A percentile compares a stretch with the other conserved stretches of the same genome.
These are phyloP conservation scores for Dastarcus helophoroides DNA, from an alignment of 2,888 invertebrate species.

Conservation along the genomic window DNA sequence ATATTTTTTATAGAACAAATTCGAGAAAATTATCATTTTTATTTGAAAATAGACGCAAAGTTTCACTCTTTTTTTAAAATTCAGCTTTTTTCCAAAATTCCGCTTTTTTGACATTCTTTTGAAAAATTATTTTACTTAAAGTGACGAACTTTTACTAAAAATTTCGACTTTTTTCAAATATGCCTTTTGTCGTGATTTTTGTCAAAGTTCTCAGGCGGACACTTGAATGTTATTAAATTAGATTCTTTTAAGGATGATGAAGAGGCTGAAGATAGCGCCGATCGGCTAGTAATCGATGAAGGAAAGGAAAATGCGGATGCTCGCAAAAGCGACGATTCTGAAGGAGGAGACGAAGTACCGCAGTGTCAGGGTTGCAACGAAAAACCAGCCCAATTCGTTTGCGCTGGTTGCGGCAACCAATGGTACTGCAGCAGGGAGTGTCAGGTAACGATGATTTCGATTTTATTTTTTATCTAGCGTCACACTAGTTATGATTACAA, in stretches of 20 bases:
- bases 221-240: neutral
- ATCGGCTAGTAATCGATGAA: constrained; percentile 49
- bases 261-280: constrained; percentile 53
- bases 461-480: constrained; percentile 4
- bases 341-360: constrained; percentile 47
- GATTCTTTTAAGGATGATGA: constrained; percentile 32
- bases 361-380: constrained; percentile 79
- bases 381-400: constrained; percentile 73
- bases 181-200: too few relatives aligned
- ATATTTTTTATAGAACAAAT: too few relatives aligned
- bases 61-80: too few relatives aligned
- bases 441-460: constrained; percentile 50
- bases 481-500: neutral
- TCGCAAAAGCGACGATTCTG: constrained; percentile 30
- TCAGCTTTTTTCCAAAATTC: too few relatives aligned
- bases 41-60: too few relatives aligned
- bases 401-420: constrained; percentile 82
- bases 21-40: too few relatives aligned
- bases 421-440: constrained; percentile 93
- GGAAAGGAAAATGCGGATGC: constrained; percentile 37
- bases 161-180: too few relatives aligned
- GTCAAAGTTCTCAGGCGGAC: neutral
- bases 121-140: too few relatives aligned
- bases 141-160: too few relatives aligned
- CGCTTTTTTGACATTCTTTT: too few relatives aligned